Evolutionary conservation across 2,113 vertebrate genomes (phyloP).

Genomic region (Chamaetylas fuelleborni): DNA sequence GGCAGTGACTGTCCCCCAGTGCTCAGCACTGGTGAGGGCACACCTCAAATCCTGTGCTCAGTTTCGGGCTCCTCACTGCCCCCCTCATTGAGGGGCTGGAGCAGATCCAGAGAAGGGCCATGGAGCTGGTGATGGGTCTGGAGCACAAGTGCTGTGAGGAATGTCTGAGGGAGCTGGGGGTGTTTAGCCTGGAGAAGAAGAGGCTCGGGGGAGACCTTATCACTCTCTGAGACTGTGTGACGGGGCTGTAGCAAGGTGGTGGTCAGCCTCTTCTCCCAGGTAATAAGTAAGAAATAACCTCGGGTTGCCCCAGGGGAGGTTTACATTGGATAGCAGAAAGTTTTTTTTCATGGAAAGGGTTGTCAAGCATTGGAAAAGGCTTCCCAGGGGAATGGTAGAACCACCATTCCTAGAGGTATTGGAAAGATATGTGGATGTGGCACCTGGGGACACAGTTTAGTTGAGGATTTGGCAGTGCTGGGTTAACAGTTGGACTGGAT

Average conservation of each 20-base stretch:
- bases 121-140: background rate
- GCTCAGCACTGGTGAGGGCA: accelerated
- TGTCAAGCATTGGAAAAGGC: background rate
- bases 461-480: background rate
- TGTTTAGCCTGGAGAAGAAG: background rate
- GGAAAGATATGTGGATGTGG: background rate
- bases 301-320: background rate
- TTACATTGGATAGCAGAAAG: background rate
- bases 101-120: accelerated
- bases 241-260: background rate
- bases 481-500: background rate
- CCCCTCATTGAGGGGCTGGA: background rate
- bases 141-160: background rate
- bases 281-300: background rate
- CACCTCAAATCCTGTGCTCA: no score
- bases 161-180: accelerated
- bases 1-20: background rate
- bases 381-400: background rate
- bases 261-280: background rate
- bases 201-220: background rate
- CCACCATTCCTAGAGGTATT: background rate
- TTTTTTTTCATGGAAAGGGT: background rate
- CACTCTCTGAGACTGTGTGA: accelerated
- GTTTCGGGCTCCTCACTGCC: accelerated
- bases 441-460: background rate